phyloP scores from a whole-genome alignment of 2,888 invertebrate species.

The Pediacus dermestoides region DNA sequence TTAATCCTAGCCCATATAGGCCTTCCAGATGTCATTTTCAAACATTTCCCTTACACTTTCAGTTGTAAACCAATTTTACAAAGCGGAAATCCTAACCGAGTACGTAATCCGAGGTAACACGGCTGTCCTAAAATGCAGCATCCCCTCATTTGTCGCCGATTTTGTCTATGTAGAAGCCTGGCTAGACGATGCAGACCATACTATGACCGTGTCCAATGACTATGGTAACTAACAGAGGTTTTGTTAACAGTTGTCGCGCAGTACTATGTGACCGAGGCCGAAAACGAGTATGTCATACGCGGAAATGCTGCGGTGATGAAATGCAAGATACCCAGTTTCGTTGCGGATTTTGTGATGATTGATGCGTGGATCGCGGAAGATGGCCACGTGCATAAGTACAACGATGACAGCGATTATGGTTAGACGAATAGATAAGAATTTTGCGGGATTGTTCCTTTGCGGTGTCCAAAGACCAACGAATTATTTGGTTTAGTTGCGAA shows the following conservation, averaged over 20 bases:
- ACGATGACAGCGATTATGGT: constrained; percentile 60
- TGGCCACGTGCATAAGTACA: constrained; percentile 61
- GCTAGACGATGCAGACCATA: constrained; percentile 64
- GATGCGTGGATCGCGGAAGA: constrained; percentile 81
- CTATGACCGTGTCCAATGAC: constrained; percentile 50
- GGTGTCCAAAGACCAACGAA: no score
- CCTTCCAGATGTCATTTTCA: constrained; percentile 19
- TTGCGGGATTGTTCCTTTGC: no score
- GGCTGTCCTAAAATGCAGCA: constrained; percentile 69
- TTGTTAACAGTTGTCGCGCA: constrained; percentile 75
- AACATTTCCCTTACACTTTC: no score
- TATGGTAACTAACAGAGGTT: constrained; percentile 50
- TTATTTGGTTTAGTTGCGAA: no score
- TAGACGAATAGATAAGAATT: no score
- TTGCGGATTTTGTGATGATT: constrained; percentile 86
- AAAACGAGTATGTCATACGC: constrained; percentile 90
- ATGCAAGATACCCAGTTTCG: constrained; percentile 92
- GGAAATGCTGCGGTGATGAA: constrained; percentile 89
- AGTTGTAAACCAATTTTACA: constrained; percentile 71
- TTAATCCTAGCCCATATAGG: no score
- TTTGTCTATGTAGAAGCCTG: constrained; percentile 68
- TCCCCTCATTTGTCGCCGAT: constrained; percentile 72
- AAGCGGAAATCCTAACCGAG: constrained; percentile 69
- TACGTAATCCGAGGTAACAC: constrained; percentile 72
- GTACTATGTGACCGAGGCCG: constrained; percentile 85